Evolutionary conservation across 2,888 invertebrate species (phyloP), one percentile per base, ranked within the genome.

Genomic region (Tricholauxania praeusta): DNA sequence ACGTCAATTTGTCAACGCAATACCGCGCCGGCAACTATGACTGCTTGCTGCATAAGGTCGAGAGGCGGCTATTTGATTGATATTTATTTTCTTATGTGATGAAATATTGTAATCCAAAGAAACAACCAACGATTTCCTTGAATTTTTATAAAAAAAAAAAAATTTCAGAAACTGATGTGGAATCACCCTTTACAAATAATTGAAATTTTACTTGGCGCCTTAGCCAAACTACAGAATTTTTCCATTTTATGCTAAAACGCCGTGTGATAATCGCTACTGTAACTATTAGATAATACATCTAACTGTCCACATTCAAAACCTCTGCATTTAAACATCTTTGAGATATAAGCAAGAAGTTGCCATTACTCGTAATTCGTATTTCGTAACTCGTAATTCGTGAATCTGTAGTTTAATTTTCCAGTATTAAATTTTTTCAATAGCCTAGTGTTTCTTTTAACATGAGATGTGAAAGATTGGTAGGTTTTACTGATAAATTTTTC

Each of bases 261-360:
- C 22, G 22, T 19, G 57, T 28, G 57, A n/a, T 17, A 28, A 57
- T 22, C 57, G 57, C 19, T 28, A 57, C 19, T 57, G 57, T 57
- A 57, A 57, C 32, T 12, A 60, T 17, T 64, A 12, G 64, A 52
- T 64, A 52, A 51, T 64, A 47, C 14, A 64, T 64, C 64, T 66
- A 52, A 53, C 51, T 67, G 67, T 67, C 55, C 67, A 67, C 55
- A 67, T 55, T 10, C 39, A 39, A 55, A 67, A 47, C 55, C 67
- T 32, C 17, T 48, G 67, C 67, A 67, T 67, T 55, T 67, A 12
- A 67, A 67, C 55, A 67, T 55, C 67, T 55, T 55, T 66, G 66
- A 66, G 66, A 53, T 66, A 66, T 10, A 39, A 39, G 39, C 39
- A 39, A 39, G 39, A 39, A 39, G 39, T 39, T 39, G 39, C 39